Base-by-base conservation (phyloP, 2,113 vertebrate species). In the Emydura subglobosa region DNA sequence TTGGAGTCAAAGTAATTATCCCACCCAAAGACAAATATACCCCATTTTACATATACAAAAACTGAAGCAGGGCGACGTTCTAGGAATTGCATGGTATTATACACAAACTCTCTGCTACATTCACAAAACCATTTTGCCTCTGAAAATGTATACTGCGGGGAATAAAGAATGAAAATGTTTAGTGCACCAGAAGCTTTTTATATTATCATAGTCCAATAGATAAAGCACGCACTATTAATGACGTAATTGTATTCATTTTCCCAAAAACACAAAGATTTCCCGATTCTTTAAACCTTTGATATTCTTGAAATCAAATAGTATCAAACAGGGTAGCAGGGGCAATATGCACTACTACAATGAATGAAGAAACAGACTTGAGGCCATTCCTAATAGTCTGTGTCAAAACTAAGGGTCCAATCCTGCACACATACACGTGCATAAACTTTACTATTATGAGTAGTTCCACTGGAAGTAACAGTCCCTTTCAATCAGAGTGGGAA, bases 121-220 rank as follows among this genome's bases (percentile, higher is more conserved):
- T 76, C 42, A 76, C 72, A 76, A 25, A 13, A 76, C 3, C 21
- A 24, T 76, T 76, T 5, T 42, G 19, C 24, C 22, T 76, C 42
- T 76, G 39, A 76, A 76, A 25, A 76, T 25, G 10, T 76, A 44
- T 25, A 76, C 24, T 44, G 24, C 10, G 29, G 24, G 24, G 22
- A 10, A 76, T 25, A 76, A 76, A 25, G 39, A 42, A 72, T 72
- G 21, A 76, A 68, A 76, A 42, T 89, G 94, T 95, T 92, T 92
- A 86, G 14, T 7, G 10, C 86, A 91, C 16, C 80, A 95, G 68
- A 92, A 80, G 65, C 74, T 72, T 87, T 95, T 94, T 86, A 87
- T 91, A 83, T n/a, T 79, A 96, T 82, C 57, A 83, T 91, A 57
- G 31, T 92, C 72, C 72, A 44, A 92, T 95, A 90, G 81, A 92